Percentiles rank a stretch among this genome's conserved stretches.
These are phyloP conservation scores for Furnarius figulus DNA, from an alignment of 2,113 vertebrate species.

Conservation along the genomic window DNA sequence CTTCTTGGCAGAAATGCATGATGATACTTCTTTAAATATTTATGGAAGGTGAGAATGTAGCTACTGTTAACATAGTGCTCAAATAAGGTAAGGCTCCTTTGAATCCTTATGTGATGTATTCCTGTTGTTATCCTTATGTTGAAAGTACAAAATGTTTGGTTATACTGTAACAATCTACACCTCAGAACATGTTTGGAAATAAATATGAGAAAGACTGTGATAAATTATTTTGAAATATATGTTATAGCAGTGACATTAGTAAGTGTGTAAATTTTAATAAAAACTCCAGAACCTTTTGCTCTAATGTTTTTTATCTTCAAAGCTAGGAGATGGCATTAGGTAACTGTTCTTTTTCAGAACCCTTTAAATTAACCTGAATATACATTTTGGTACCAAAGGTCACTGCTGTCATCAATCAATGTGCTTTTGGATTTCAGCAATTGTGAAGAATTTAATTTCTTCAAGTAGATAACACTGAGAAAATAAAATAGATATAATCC, in stretches of 20 bases:
- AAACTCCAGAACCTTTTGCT: fast-evolving
- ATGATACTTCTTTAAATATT: neutral
- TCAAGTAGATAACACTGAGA: neutral
- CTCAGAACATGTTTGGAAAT: neutral
- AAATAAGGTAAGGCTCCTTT: neutral
- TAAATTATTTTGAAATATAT: neutral
- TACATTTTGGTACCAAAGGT: neutral
- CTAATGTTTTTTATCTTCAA: neutral
- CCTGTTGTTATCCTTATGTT: neutral
- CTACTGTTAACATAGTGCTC: neutral
- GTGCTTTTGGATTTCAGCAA: neutral
- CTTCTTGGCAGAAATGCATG: neutral
- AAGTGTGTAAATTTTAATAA: neutral
- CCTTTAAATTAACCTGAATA: neutral
- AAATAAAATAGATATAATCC: neutral
- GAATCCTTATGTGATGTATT: neutral
- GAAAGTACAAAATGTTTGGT: neutral
- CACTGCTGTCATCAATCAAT: neutral
- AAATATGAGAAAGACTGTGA: neutral
- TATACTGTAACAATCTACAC: neutral
- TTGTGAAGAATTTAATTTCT: neutral
- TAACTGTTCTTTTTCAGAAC: neutral
- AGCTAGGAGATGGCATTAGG: neutral
- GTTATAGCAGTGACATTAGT: neutral
- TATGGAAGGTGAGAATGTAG: neutral